phyloP scores from a whole-genome alignment of 2,888 invertebrate species.

The Anthrax anthrax region DNA sequence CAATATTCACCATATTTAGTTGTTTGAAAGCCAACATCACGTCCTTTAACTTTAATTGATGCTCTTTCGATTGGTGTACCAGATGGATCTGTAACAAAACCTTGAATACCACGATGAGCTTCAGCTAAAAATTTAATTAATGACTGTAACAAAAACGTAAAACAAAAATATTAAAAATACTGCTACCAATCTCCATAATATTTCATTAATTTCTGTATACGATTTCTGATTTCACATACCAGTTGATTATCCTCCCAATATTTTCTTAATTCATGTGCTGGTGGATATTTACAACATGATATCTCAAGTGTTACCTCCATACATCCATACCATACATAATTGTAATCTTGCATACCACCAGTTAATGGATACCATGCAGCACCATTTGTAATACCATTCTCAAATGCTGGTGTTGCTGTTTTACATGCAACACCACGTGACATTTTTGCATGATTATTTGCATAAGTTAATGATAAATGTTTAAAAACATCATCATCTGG shows the following conservation, averaged over 20 bases:
- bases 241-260: conserved; percentile 84
- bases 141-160: conserved; percentile 39
- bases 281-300: conserved; percentile 89
- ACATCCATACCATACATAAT: conserved; percentile 84
- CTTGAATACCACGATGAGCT: conserved; percentile 78
- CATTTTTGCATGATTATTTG: conserved; percentile 81
- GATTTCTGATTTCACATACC: too few relatives aligned
- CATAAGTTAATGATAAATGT: conserved; percentile 70
- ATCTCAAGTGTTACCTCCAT: conserved; percentile 92
- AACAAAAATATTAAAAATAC: too few relatives aligned
- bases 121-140: conserved; percentile 71
- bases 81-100: conserved; percentile 65
- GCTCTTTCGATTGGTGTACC: conserved; percentile 69
- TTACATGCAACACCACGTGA: conserved; percentile 71
- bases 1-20: conserved; percentile 91
- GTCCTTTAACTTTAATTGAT: conserved; percentile 59
- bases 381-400: conserved; percentile 86
- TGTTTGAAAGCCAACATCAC: conserved; percentile 73
- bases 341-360: conserved; percentile 62
- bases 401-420: conserved; percentile 58
- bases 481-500: conserved; percentile 89
- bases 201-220: too few relatives aligned
- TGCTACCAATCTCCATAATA: background rate
- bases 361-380: conserved; percentile 87
- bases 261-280: conserved; percentile 57